Percentiles rank a stretch among this genome's conserved stretches.
These are phyloP conservation scores for Rafetus swinhoei DNA, from an alignment of 2,113 vertebrate species.

Conservation along the genomic window DNA sequence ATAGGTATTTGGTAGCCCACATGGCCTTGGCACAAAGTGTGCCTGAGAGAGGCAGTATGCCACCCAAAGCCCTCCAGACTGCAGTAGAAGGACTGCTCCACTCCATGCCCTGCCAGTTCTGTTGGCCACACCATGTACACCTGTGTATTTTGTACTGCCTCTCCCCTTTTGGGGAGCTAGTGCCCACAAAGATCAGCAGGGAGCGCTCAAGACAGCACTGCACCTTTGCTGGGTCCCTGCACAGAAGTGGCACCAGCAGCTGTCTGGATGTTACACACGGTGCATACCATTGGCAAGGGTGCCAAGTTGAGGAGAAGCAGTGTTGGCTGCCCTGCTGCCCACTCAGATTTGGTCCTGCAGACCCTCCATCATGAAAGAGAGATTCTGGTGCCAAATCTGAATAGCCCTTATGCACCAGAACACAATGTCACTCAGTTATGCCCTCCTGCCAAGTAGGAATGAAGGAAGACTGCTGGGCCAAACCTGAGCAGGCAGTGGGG, in stretches of 20 bases:
- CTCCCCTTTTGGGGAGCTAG: neutral
- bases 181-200: neutral
- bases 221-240: neutral
- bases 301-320: neutral
- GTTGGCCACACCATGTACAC: neutral
- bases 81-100: neutral
- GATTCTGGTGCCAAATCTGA: neutral
- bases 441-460: neutral
- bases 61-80: rapidly evolving
- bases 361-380: neutral
- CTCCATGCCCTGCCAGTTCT: neutral
- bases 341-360: neutral
- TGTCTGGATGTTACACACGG: neutral
- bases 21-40: neutral
- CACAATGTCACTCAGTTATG: neutral
- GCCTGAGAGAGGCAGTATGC: neutral
- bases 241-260: neutral
- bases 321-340: neutral
- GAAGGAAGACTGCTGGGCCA: neutral
- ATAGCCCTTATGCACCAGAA: neutral
- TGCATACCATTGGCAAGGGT: neutral
- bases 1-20: neutral
- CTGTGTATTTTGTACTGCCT: neutral
- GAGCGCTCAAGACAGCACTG: neutral
- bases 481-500: neutral